phyloP scores from a whole-genome alignment of 2,113 vertebrate genomes.

The Dunckerocampus dactyliophorus region DNA sequence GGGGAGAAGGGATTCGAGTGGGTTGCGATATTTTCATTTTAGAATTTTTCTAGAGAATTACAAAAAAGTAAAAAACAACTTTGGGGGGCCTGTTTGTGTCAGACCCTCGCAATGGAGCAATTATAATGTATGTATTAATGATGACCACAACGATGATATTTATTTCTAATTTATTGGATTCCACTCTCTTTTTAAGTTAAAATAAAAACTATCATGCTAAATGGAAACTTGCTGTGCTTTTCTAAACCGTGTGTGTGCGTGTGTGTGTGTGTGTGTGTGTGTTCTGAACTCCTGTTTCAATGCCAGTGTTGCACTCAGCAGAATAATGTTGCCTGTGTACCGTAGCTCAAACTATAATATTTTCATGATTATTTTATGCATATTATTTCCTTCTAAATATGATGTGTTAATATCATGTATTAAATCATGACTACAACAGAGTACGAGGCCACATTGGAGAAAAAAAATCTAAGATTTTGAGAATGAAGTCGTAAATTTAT shows the following conservation, averaged over 20 bases:
- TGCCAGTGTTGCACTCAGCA: background rate
- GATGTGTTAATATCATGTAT: no score
- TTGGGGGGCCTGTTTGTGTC: constrained; percentile 70
- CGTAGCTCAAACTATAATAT: no score
- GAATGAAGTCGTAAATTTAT: no score
- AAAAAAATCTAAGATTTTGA: no score
- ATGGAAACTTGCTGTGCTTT: constrained; percentile 16
- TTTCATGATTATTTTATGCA: no score
- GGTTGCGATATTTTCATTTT: constrained; percentile 74
- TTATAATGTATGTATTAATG: constrained; percentile 75
- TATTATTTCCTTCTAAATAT: no score
- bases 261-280: constrained; percentile 1
- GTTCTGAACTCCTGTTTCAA: background rate
- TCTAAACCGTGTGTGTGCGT: constrained; percentile 12
- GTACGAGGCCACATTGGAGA: no score
- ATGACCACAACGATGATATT: constrained; percentile 75
- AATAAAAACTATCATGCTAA: constrained; percentile 74
- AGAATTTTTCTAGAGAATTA: constrained; percentile 70
- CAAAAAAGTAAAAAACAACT: constrained; percentile 24
- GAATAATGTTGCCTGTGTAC: background rate
- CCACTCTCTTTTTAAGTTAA: constrained; percentile 78
- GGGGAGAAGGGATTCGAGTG: constrained; percentile 56
- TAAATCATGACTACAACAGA: no score
- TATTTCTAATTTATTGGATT: constrained; percentile 79
- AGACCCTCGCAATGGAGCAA: constrained; percentile 71